Evolutionary conservation across 2,888 invertebrate genomes (phyloP).

Genomic region (Bursaphelenchus okinawaensis): DNA sequence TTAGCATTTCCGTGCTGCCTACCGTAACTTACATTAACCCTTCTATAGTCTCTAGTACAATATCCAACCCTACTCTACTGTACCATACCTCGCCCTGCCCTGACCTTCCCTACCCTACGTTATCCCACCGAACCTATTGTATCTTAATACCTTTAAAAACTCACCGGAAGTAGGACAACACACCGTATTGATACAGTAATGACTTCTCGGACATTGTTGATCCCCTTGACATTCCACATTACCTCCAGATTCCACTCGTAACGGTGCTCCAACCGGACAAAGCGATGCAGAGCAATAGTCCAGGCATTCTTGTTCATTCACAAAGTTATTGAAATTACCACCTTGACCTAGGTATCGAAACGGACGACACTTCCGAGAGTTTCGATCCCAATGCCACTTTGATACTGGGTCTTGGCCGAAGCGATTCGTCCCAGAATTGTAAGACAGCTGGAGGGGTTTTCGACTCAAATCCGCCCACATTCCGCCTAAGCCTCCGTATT

Average conservation of each 20-base stretch:
- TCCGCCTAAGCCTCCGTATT: constrained; percentile 30
- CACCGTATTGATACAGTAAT: constrained; percentile 35
- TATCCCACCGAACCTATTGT: neutral
- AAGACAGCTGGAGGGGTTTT: constrained; percentile 19
- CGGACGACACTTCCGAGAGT: constrained; percentile 28
- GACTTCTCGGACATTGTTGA: constrained; percentile 40
- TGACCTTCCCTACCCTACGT: too few species aligned
- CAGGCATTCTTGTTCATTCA: constrained; percentile 31
- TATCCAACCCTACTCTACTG: too few species aligned
- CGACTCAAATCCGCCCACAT: constrained; percentile 5
- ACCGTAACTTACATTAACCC: too few species aligned
- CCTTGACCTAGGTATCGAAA: constrained; percentile 50
- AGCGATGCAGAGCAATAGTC: constrained; percentile 35
- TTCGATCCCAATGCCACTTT: constrained; percentile 24
- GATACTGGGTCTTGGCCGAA: constrained; percentile 23
- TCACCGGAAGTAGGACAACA: constrained; percentile 44
- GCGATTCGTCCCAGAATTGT: constrained; percentile 34
- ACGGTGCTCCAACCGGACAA: constrained; percentile 22
- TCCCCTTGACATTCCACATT: constrained; percentile 32
- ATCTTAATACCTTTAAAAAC: neutral
- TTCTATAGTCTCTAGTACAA: too few species aligned
- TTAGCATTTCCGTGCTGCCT: too few species aligned
- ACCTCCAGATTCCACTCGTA: constrained; percentile 19
- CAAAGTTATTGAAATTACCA: constrained; percentile 53
- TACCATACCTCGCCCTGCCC: too few species aligned